These are phyloP conservation scores for Aphis craccivora DNA, from an alignment of 1,140 invertebrate species.

Conservation along the genomic window DNA sequence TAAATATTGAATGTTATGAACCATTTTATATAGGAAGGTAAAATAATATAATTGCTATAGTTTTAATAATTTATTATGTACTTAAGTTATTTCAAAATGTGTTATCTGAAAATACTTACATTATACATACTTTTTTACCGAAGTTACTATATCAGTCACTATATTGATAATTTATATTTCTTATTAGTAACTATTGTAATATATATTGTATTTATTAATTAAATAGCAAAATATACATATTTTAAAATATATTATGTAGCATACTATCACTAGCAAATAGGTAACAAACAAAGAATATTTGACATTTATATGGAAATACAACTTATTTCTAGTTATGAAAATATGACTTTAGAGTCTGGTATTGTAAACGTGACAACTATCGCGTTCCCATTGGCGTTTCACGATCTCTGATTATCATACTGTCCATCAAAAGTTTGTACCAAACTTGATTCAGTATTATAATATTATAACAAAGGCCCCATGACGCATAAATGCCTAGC, in stretches of 20 bases:
- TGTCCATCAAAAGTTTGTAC: neutral
- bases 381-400: neutral
- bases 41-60: too few species aligned
- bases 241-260: neutral
- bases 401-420: neutral
- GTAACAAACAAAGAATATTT: neutral
- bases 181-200: neutral
- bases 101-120: too few species aligned
- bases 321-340: neutral
- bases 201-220: neutral
- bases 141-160: neutral
- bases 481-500: neutral
- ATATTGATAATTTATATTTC: neutral
- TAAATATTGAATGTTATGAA: neutral
- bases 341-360: neutral
- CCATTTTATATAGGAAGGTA: too few species aligned
- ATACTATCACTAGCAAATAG: neutral
- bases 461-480: neutral
- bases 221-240: neutral
- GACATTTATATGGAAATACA: neutral
- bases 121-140: too few species aligned
- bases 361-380: neutral
- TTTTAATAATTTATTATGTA: too few species aligned
- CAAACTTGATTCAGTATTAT: neutral
- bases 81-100: too few species aligned